Percentiles rank a stretch among this genome's conserved stretches.
These are phyloP conservation scores for Bucorvus abyssinicus DNA, from an alignment of 2,797 vertebrate species.

Conservation along the genomic window DNA sequence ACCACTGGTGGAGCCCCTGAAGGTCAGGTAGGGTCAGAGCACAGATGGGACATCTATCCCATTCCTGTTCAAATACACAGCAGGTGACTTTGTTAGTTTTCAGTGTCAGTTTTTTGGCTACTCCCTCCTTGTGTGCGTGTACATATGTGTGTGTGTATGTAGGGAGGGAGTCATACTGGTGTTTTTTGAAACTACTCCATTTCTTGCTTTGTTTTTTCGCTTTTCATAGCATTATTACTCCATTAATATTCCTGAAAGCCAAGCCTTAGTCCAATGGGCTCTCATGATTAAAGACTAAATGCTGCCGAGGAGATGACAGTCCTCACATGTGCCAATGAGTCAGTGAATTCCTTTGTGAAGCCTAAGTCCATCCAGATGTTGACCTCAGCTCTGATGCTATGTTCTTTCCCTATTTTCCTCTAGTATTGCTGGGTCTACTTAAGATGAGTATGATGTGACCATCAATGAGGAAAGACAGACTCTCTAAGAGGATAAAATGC, in stretches of 20 bases:
- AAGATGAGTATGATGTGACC: slow-evolving; percentile 36
- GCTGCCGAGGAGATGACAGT: slow-evolving; percentile 64
- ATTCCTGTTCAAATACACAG: background rate
- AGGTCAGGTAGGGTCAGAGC: slow-evolving; percentile 7
- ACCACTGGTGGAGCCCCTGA: background rate
- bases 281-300: slow-evolving; percentile 40
- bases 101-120: background rate
- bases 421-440: slow-evolving; percentile 9
- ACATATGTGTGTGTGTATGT: background rate
- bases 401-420: slow-evolving; percentile 41
- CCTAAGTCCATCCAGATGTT: slow-evolving; percentile 74
- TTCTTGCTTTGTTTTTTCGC: background rate
- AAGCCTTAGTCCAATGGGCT: slow-evolving; percentile 19
- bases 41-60: background rate
- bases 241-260: slow-evolving; percentile 62
- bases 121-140: background rate
- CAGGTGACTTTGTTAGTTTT: background rate
- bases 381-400: slow-evolving; percentile 58
- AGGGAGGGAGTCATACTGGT: background rate
- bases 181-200: background rate
- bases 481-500: background rate
- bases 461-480: slow-evolving; percentile 30
- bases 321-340: slow-evolving; percentile 65
- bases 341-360: slow-evolving; percentile 68
- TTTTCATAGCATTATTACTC: slow-evolving; percentile 47